Conservation (phyloP, 2,113 vertebrate species). For the Euleptes europaea region DNA sequence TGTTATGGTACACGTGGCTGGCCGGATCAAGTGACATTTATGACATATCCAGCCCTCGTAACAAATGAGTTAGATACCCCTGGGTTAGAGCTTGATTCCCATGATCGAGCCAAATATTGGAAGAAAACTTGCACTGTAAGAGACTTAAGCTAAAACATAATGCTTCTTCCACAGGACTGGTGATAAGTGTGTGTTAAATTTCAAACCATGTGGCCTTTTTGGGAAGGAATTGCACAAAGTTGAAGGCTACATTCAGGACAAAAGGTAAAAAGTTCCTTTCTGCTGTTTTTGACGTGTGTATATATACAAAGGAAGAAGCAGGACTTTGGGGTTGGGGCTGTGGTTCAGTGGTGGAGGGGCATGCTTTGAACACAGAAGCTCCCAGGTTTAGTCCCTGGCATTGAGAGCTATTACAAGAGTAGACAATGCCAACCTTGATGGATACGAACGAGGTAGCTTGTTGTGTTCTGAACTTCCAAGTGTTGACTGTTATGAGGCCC, state of each 20-base stretch:
- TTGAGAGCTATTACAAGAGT: too few relatives aligned
- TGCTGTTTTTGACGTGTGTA: not conserved
- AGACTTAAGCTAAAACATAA: constrained; percentile 9
- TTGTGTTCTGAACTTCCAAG: not conserved
- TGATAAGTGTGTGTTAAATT: constrained; percentile 91
- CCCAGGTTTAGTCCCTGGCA: too few relatives aligned
- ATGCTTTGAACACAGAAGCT: not conserved
- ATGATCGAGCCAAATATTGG: not conserved
- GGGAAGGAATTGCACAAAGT: constrained; percentile 98
- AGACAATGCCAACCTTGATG: too few relatives aligned
- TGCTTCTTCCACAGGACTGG: constrained; percentile 84
- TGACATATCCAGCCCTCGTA: too few relatives aligned
- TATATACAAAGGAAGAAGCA: not conserved
- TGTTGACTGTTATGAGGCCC: not conserved
- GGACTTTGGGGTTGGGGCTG: not conserved
- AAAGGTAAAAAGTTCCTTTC: constrained; percentile 81
- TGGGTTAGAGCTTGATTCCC: not conserved
- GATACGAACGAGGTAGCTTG: too few relatives aligned
- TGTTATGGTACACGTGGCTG: too few relatives aligned
- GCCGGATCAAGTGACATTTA: too few relatives aligned
- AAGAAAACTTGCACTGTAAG: not conserved
- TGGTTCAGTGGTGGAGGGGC: not conserved
- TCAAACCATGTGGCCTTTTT: constrained; percentile 95
- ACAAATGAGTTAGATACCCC: too few relatives aligned
- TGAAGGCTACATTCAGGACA: constrained; percentile 96